Evolutionary conservation across 2,113 vertebrate genomes (phyloP), one percentile per base, ranked within the genome.

Genomic region (Zingel zingel): DNA sequence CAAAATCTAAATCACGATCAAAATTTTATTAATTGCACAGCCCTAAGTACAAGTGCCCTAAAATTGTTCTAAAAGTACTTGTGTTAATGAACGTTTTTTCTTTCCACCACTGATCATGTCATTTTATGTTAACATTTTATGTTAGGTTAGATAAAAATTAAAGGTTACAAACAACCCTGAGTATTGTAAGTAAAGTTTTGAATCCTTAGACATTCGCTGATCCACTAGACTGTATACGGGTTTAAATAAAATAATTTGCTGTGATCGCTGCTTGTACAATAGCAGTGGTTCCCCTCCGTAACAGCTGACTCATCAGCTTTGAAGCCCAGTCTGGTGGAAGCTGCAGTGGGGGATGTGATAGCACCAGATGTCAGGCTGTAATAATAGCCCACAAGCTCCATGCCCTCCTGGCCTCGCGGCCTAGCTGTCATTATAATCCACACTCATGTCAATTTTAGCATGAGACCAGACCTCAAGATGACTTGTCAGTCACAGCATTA

Each of bases 271-370:
- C 27, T 68, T 23, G 69, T 85, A 50, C 50, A 57, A 51, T 77
- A 66, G 51, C 47, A 33, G 61, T 85, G 33, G 63, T 82, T 85
- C 72, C 84, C 67, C 67, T 79, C 45, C 10, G 79, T 63, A 72
- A 62, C 77, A 87, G 92, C 90, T 93, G 93, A 95, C 79, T 94
- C 90, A 93, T 92, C 91, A 92, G 71, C 76, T 89, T 69, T 80
- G 18, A 77, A 79, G 50, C 19, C 67, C 57, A 3, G 54, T 72
- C 63, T 65, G 43, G 56, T 79, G 76, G 77, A 81, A 64, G 82
- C 50, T 73, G 73, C 23, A 2, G 50, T 54, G 81, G 72, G 58
- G 64, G 64, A 47, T 80, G 81, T 66, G 85, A 84, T 75, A 48
- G 69, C 63, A 83, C 72, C 83, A 91, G 86, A 88, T 90, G 92